Evolutionary conservation across 2,888 invertebrate genomes (phyloP).

Genomic region (Melinopterus prodromus): DNA sequence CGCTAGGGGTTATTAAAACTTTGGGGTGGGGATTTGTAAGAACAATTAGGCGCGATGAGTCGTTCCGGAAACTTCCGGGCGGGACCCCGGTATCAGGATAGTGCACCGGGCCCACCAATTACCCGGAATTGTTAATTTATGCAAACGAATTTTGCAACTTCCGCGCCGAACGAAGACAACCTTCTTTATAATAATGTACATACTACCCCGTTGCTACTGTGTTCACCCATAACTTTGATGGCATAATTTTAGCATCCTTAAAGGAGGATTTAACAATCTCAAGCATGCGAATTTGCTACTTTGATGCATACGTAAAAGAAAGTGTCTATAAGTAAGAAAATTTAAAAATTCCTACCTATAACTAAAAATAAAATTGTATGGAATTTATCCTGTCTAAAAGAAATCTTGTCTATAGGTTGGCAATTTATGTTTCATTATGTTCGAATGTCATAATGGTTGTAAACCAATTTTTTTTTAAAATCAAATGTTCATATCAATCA

Average conservation of each 20-base stretch:
- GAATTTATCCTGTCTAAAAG: no score
- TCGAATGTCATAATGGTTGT: no score
- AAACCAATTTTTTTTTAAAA: no score
- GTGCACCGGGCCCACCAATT: slow-evolving; percentile 47
- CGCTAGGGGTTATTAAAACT: slow-evolving; percentile 51
- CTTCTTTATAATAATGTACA: not conserved
- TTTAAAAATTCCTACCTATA: no score
- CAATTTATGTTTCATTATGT: no score
- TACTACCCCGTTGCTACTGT: not conserved
- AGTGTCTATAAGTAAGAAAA: no score
- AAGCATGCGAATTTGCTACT: no score
- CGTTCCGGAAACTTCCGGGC: slow-evolving; percentile 43
- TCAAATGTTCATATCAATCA: no score
- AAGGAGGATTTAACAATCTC: no score
- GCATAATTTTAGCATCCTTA: not conserved
- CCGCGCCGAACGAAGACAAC: not conserved
- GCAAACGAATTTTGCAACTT: slow-evolving; percentile 49
- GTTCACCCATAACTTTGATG: not conserved
- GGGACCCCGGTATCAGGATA: slow-evolving; percentile 43
- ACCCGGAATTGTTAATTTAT: slow-evolving; percentile 54
- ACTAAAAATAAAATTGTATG: no score
- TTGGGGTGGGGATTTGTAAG: slow-evolving; percentile 52
- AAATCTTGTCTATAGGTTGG: no score
- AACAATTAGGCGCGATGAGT: slow-evolving; percentile 55
- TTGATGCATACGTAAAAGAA: no score